Percentiles rank a stretch among this genome's conserved stretches.
Evolutionary conservation across 2,888 invertebrate genomes (phyloP).

Genomic region (Conchocele bisecta): DNA sequence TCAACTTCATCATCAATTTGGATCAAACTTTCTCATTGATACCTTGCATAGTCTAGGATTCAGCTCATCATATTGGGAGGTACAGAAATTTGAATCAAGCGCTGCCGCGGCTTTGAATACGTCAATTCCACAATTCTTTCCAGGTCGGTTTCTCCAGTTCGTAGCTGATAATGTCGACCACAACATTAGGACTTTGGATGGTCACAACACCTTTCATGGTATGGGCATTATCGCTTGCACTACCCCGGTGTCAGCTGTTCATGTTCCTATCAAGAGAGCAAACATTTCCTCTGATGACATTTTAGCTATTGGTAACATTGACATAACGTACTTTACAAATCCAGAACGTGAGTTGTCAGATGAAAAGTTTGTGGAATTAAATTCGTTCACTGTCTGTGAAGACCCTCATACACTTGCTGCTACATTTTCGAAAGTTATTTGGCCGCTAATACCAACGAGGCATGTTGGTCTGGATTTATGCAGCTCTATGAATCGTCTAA

Average conservation of each 20-base stretch:
- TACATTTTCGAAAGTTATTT: conserved; percentile 8
- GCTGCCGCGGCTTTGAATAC: conserved; percentile 34
- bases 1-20: conserved; percentile 63
- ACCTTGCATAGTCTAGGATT: conserved; percentile 59
- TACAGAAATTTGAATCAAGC: conserved; percentile 42
- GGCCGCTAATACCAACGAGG: conserved; percentile 26
- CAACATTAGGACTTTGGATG: conserved; percentile 62
- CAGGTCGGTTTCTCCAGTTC: too few species aligned
- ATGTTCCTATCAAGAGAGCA: conserved; percentile 13
- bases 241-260: conserved; percentile 21
- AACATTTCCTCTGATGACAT: conserved; percentile 3
- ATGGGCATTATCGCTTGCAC: conserved; percentile 50
- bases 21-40: conserved; percentile 63
- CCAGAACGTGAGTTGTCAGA: not conserved
- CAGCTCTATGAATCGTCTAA: conserved; percentile 44
- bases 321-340: conserved; percentile 12
- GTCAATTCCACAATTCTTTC: conserved; percentile 19
- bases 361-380: not conserved
- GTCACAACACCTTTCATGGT: conserved; percentile 55
- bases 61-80: conserved; percentile 52
- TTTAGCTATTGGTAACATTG: conserved; percentile 11
- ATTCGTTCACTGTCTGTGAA: too few species aligned
- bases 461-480: conserved; percentile 64
- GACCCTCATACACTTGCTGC: not conserved
- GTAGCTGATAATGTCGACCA: conserved; percentile 72